These are phyloP conservation scores for Marcusenius ussheri DNA, from an alignment of 2,113 vertebrate genomes.

Conservation along the genomic window DNA sequence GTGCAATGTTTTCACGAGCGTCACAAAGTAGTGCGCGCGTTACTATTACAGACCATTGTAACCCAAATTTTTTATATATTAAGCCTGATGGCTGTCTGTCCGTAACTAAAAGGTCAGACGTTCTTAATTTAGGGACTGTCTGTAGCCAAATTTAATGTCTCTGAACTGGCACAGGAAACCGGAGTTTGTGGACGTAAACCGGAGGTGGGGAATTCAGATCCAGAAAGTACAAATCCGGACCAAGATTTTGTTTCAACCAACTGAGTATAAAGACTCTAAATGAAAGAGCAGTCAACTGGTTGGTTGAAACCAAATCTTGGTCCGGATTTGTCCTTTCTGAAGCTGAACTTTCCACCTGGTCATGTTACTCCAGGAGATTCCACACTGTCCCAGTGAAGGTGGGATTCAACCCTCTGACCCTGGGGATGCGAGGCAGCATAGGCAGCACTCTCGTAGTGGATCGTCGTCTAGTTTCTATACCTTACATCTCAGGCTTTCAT, in stretches of 20 bases:
- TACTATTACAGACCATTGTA: not conserved
- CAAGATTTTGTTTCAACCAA: not conserved
- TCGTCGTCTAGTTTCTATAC: not conserved
- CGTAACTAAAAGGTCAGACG: not conserved
- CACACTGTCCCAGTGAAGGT: not conserved
- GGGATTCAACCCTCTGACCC: not conserved
- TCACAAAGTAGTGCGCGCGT: not conserved
- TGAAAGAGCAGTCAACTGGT: not conserved
- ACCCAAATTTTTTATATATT: not conserved
- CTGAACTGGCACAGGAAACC: not conserved
- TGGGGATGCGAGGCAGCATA: not conserved
- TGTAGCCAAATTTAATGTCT: not conserved
- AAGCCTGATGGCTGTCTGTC: not conserved
- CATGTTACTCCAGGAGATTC: not conserved
- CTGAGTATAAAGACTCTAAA: not conserved
- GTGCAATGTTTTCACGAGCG: not conserved
- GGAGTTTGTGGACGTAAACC: not conserved
- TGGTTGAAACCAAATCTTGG: not conserved
- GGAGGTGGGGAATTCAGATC: not conserved
- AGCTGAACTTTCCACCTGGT: not conserved
- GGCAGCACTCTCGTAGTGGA: not conserved
- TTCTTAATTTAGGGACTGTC: not conserved
- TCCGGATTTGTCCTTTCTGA: not conserved
- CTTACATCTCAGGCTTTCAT: not conserved
- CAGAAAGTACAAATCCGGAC: not conserved